Evolutionary conservation across 2,113 vertebrate genomes (phyloP).

Genomic region (Arothron firmamentum): DNA sequence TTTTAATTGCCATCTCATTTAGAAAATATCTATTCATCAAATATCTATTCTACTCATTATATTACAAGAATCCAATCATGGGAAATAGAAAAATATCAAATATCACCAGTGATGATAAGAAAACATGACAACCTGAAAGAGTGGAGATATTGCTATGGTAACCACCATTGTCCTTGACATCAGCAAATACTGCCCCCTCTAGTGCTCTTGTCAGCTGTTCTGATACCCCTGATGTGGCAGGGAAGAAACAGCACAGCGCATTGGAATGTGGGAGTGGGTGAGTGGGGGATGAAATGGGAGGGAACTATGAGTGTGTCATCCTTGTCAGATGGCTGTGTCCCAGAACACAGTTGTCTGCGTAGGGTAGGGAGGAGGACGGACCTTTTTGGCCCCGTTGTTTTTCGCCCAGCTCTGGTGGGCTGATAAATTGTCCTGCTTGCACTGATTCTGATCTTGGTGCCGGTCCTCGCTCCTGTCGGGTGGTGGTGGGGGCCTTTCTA

Average conservation of each 20-base stretch:
- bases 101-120: conserved; percentile 77
- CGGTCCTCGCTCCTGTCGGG: conserved; percentile 52
- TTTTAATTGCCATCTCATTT: conserved; percentile 70
- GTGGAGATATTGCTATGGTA: conserved; percentile 79
- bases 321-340: conserved; percentile 93
- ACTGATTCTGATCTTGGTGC: conserved; percentile 63
- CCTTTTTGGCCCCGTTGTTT: conserved; percentile 85
- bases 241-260: conserved; percentile 37
- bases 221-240: conserved; percentile 33
- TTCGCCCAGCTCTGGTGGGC: conserved; percentile 88
- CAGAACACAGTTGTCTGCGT: conserved; percentile 93
- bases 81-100: conserved; percentile 81
- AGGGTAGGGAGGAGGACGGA: conserved; percentile 90
- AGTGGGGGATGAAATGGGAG: conserved; percentile 43
- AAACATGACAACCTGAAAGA: conserved; percentile 78
- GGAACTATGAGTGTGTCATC: conserved; percentile 42
- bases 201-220: conserved; percentile 46
- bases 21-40: conserved; percentile 82
- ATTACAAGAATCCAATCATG: conserved; percentile 75
- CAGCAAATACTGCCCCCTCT: conserved; percentile 45
- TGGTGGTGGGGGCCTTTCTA: conserved; percentile 53
- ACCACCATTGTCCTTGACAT: conserved; percentile 72
- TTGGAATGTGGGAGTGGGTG: conserved; percentile 38
- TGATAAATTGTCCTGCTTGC: conserved; percentile 89
- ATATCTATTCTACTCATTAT: conserved; percentile 79